Evolutionary conservation across 1,140 invertebrate genomes (phyloP), one percentile per base, ranked within the genome.

Genomic region (Drosophila dunni): DNA sequence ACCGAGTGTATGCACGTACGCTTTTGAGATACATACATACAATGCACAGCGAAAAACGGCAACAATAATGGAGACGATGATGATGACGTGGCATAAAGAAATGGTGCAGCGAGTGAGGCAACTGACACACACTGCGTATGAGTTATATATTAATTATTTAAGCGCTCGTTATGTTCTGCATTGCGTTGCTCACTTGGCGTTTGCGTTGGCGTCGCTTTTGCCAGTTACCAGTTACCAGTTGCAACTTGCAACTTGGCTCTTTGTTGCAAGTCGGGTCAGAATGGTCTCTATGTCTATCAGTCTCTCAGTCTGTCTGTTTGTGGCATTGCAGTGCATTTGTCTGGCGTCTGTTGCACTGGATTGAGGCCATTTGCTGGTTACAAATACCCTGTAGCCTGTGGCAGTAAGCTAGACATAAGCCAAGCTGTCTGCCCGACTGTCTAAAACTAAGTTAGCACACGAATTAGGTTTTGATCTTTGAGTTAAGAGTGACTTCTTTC

Each of bases 81-180:
- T 46, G 44, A 46, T 46, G 44, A 46, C 20, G 50, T 9, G 50
- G 53, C 53, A 40, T 56, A 40, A 24, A 50, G 33, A 62, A 33
- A 36, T 2, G 38, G 20, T n/a, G 11, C 44, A 48, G 58, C 29
- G 54, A 20, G n/a, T 2, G 56, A n/a, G 56, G 40, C 44, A 15
- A 40, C 53, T 56, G 53, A 7, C 45, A 7, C 8, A 70, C 69
- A 17, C 68, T 77, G 75, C 62, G 63, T 75, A 70, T 75, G 75
- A 89, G 84, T 75, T 83, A 89, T 89, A 89, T 89, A 89, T 89
- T 89, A 84, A 89, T 89, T 89, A 89, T 89, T 89, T 81, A 89
- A 89, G 80, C 75, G 65, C 84, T 89, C 84, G 84, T 89, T 89
- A 89, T 81, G 63, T 60, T 78, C 78, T 67, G 61, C 58, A 72